Conservation (phyloP, 2,113 vertebrate genomes). For the Phylloscopus whistleri region DNA sequence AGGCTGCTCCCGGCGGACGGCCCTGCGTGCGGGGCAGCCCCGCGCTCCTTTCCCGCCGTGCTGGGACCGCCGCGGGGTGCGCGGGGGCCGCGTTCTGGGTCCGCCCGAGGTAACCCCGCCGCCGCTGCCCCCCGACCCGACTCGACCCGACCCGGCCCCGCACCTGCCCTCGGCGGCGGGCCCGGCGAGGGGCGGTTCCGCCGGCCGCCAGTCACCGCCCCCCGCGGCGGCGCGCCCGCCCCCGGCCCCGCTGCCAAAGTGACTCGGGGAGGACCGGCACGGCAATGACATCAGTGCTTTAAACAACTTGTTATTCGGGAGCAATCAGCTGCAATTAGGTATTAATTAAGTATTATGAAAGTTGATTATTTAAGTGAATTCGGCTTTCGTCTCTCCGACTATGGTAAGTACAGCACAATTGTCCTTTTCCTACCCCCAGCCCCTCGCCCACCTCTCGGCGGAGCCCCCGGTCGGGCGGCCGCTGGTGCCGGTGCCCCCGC, state of each 20-base stretch:
- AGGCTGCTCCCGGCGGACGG: background rate
- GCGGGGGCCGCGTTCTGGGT: no score
- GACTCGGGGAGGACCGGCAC: constrained; percentile 72
- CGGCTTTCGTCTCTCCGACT: constrained; percentile 98
- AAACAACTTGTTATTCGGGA: constrained; percentile 78
- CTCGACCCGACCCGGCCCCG: no score
- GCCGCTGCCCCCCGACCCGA: no score
- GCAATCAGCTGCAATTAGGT: constrained; percentile 77
- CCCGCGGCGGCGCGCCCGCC: constrained; percentile 22
- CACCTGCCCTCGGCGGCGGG: no score
- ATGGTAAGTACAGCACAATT: constrained; percentile 85
- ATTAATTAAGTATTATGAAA: constrained; percentile 95
- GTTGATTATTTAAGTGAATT: constrained; percentile 99
- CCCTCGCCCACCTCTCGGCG: background rate
- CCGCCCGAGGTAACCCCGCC: no score
- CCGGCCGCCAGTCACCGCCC: background rate
- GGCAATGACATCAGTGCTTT: constrained; percentile 77
- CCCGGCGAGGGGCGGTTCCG: no score
- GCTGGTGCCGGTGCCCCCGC: background rate
- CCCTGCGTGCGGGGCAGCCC: background rate
- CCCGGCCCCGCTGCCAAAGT: constrained; percentile 68
- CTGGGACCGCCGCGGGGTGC: background rate
- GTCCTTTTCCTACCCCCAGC: background rate
- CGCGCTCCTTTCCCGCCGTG: background rate
- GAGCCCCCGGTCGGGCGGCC: background rate